These are phyloP conservation scores for Coboldia fuscipes DNA, from an alignment of 1,140 invertebrate genomes.

Conservation along the genomic window DNA sequence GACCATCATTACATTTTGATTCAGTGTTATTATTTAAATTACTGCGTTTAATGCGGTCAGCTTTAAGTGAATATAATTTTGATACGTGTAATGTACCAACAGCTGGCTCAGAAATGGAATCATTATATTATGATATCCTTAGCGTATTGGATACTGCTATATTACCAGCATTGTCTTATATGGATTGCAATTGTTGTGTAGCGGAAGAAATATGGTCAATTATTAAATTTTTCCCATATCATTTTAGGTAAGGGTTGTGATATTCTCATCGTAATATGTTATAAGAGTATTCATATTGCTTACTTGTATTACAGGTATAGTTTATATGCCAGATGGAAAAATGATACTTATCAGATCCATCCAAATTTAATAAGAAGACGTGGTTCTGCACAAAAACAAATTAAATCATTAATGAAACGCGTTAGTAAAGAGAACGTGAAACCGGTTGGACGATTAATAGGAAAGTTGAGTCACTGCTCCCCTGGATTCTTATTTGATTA, in stretches of 20 bases:
- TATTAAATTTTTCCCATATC: slow-evolving; percentile 80
- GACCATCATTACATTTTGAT: slow-evolving; percentile 72
- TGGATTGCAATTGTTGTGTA: slow-evolving; percentile 87
- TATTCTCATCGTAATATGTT: not conserved
- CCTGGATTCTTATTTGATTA: slow-evolving; percentile 94
- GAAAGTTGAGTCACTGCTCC: slow-evolving; percentile 90
- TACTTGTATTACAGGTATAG: no score
- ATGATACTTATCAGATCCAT: slow-evolving; percentile 61
- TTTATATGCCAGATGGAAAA: slow-evolving; percentile 87
- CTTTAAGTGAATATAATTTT: slow-evolving; percentile 14
- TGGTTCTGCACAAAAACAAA: slow-evolving; percentile 71
- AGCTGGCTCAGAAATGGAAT: slow-evolving; percentile 12
- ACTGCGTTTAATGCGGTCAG: slow-evolving; percentile 30
- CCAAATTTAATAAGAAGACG: slow-evolving; percentile 60
- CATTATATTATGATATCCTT: slow-evolving; percentile 41
- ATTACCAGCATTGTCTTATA: slow-evolving; percentile 71
- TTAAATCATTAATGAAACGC: slow-evolving; percentile 93
- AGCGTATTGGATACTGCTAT: slow-evolving; percentile 71
- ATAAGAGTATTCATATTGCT: slow-evolving; percentile 7
- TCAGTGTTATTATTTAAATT: slow-evolving; percentile 77
- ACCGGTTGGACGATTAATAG: slow-evolving; percentile 81
- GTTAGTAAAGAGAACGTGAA: slow-evolving; percentile 98
- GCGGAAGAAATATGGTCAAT: slow-evolving; percentile 91
- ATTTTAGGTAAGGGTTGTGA: slow-evolving; percentile 39
- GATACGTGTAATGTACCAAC: slow-evolving; percentile 14